phyloP scores from a whole-genome alignment of 2,797 vertebrate species.

The Loriculus beryllinus region DNA sequence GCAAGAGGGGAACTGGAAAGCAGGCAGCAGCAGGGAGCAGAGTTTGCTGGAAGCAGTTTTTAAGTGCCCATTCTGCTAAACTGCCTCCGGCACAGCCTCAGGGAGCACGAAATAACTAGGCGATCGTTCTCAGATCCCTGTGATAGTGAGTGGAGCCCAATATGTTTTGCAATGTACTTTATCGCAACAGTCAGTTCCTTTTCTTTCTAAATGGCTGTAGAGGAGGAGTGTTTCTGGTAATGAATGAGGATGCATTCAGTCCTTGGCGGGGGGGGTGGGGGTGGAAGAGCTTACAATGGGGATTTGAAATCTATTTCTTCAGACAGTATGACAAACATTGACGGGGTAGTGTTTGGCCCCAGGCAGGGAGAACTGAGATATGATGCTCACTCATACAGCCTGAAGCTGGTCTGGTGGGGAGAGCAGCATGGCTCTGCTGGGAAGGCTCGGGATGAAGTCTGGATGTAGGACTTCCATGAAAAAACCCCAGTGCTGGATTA shows the following conservation, averaged over 20 bases:
- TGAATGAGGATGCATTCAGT: not conserved
- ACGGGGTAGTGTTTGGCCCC: not conserved
- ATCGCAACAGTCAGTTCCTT: not conserved
- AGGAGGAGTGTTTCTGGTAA: not conserved
- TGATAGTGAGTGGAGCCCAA: not conserved
- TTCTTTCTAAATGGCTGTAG: not conserved
- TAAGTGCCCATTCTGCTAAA: not conserved
- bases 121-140: not conserved
- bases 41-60: constrained; percentile 1
- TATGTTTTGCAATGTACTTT: not conserved
- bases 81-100: constrained; percentile 7
- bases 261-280: accelerated
- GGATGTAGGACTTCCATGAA: not conserved
- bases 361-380: not conserved
- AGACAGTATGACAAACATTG: not conserved
- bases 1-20: not conserved
- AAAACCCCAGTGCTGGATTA: not conserved
- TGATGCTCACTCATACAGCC: not conserved
- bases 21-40: not conserved
- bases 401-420: not conserved
- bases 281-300: not conserved
- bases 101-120: not conserved
- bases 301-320: not conserved
- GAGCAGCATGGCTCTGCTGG: not conserved
- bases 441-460: not conserved